Evolutionary conservation across 1,140 invertebrate genomes (phyloP).

Genomic region (Laupala kohalensis): DNA sequence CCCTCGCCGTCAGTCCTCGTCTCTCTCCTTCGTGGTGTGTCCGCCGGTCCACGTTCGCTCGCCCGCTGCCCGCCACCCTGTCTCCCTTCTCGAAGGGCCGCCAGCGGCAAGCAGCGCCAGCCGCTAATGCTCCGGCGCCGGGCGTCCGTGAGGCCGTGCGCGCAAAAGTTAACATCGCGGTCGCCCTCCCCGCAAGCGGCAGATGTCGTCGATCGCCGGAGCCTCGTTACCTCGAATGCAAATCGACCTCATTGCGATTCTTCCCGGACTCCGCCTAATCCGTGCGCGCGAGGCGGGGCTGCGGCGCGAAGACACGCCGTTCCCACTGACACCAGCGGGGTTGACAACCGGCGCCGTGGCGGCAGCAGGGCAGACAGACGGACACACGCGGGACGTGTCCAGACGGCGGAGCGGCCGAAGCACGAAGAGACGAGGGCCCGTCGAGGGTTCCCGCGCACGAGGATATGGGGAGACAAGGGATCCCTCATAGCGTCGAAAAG

Average conservation of each 20-base stretch:
- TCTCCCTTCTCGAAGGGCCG: too few relatives aligned
- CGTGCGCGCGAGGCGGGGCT: conserved; percentile 4
- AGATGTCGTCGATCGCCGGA: conserved; percentile 10
- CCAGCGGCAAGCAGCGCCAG: too few relatives aligned
- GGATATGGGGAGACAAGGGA: too few relatives aligned
- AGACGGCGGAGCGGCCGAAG: too few relatives aligned
- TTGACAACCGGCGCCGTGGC: neutral
- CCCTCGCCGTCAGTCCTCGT: neutral
- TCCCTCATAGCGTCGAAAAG: too few relatives aligned
- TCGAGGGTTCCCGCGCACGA: too few relatives aligned
- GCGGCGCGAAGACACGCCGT: neutral
- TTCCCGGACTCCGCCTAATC: conserved; percentile 13
- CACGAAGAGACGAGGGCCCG: too few relatives aligned
- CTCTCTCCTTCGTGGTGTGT: neutral
- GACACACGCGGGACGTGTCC: neutral
- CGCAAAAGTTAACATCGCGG: neutral
- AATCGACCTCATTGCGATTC: conserved; percentile 16
- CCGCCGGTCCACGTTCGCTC: neutral
- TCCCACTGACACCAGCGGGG: neutral
- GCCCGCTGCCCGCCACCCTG: too few relatives aligned
- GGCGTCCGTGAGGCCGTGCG: neutral
- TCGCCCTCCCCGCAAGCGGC: neutral
- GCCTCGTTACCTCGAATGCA: conserved; percentile 16
- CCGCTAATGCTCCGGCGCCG: too few relatives aligned
- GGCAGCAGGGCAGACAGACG: neutral